Base-by-base conservation (phyloP, 2,113 vertebrate species). In the Brachionichthys hirsutus region DNA sequence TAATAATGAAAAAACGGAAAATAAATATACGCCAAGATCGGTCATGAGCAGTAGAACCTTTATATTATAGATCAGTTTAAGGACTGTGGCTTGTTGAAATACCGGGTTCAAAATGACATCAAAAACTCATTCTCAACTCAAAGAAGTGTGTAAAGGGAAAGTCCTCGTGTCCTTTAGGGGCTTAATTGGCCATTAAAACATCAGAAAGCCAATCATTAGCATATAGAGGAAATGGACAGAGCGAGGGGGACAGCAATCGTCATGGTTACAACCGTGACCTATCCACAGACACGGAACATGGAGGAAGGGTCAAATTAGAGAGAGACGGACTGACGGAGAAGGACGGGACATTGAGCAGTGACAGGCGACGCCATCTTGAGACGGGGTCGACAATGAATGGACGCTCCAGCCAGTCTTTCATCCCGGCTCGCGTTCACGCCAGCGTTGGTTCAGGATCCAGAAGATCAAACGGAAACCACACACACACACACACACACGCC, bases 211-310 rank as follows among this genome's bases (percentile, higher is more conserved):
- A 54, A 41, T 78, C 54, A 82, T 86, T 81, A 67, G 65, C 75
- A 80, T 78, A 77, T 36, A 20, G 66, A 70, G 70, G 66, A 58
- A 73, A 65, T 9, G 57, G 65, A 63, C 43, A 17, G 42, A 56
- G 55, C 51, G 54, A 50, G 16, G 15, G 50, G 55, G 61, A 65
- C 73, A 47, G 75, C 40, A 78, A 82, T 56, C 73, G 80, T 79
- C 84, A 81, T 77, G 70, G 83, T 82, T 86, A 86, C 74, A 84
- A 75, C 60, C 48, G 46, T 88, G 86, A 88, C 86, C 84, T 87
- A 84, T 87, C 49, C 65, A 19, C 75, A 73, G 77, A 80, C 77
- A 47, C 77, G 36, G 67, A 84, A 86, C 82, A 86, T 14, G 70
- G 56, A 12, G 51, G 20, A 56, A 9, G 47, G 67, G 81, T 71